phyloP scores from a whole-genome alignment of 1,140 invertebrate species.

The Dendrolimus kikuchii region DNA sequence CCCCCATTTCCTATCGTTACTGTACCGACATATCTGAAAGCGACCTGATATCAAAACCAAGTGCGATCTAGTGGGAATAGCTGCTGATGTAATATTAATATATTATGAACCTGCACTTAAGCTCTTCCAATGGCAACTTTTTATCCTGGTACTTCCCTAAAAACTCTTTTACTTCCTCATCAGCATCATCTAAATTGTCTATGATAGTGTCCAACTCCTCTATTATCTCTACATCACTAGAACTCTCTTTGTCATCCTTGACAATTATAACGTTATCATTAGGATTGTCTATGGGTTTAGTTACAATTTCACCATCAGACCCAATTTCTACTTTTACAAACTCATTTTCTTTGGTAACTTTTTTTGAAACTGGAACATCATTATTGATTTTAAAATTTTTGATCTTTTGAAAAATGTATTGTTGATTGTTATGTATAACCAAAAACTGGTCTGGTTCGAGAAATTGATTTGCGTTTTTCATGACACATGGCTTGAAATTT shows the following conservation, averaged over 20 bases:
- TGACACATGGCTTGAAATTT: constrained; percentile 43
- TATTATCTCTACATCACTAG: constrained; percentile 55
- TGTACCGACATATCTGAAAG: too few species aligned
- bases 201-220: constrained; percentile 43
- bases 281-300: constrained; percentile 39
- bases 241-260: constrained; percentile 38
- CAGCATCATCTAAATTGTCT: constrained; percentile 55
- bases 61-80: too few species aligned
- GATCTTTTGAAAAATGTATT: constrained; percentile 55
- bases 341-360: constrained; percentile 19
- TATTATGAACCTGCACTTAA: constrained; percentile 48
- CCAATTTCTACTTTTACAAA: constrained; percentile 53
- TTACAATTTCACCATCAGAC: constrained; percentile 46
- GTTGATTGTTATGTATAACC: constrained; percentile 61
- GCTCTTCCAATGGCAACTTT: constrained; percentile 25
- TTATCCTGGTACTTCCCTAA: constrained; percentile 48
- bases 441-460: constrained; percentile 52
- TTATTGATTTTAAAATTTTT: constrained; percentile 23
- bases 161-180: constrained; percentile 58
- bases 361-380: constrained; percentile 8
- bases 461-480: constrained; percentile 46
- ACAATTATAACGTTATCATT: constrained; percentile 42
- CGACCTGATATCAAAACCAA: too few species aligned
- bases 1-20: too few species aligned
- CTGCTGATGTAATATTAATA: too few species aligned